phyloP scores from a whole-genome alignment of 2,888 invertebrate genomes.

The Troglohyphantes excavatus region DNA sequence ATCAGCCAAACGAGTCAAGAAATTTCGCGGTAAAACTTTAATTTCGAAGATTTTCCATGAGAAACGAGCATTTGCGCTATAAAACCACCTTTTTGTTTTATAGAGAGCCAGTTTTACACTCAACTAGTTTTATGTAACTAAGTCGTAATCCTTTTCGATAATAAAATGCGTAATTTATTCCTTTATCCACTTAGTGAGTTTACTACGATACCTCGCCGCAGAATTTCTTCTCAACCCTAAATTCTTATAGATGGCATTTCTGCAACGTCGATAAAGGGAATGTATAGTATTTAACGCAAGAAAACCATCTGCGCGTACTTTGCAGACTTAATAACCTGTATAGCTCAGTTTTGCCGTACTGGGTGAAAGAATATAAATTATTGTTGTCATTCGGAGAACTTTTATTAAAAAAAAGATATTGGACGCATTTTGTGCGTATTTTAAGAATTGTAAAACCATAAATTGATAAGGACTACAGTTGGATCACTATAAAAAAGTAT shows the following conservation, averaged over 20 bases:
- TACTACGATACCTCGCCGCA: background rate
- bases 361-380: background rate
- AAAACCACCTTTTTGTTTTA: constrained; percentile 26
- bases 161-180: constrained; percentile 42
- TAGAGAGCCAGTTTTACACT: constrained; percentile 25
- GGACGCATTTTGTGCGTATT: no score
- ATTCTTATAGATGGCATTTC: background rate
- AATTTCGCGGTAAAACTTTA: constrained; percentile 12
- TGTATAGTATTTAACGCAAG: background rate
- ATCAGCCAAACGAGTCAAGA: background rate
- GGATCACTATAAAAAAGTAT: no score
- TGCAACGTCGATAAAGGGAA: background rate
- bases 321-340: background rate
- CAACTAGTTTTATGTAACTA: constrained; percentile 43
- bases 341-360: background rate
- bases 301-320: background rate
- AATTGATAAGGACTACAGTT: no score
- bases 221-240: background rate
- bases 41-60: background rate
- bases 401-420: background rate
- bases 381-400: background rate
- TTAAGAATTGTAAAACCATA: no score
- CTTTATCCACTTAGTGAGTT: background rate
- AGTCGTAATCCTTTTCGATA: constrained; percentile 35
- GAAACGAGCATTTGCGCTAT: constrained; percentile 21